Evolutionary conservation across 1,140 invertebrate species (phyloP).

Genomic region (Bombus confusus): DNA sequence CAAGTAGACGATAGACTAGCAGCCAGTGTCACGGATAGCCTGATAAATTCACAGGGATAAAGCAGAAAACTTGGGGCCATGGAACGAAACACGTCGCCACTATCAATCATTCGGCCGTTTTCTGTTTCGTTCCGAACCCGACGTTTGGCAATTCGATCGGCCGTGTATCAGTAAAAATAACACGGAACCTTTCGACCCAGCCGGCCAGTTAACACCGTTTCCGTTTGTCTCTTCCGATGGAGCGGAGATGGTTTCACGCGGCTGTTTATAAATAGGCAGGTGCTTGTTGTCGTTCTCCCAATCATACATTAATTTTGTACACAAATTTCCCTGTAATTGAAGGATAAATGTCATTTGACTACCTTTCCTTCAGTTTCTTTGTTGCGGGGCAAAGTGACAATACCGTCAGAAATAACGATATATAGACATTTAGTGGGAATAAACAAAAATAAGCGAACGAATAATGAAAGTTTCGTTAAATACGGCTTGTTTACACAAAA

Average conservation of each 20-base stretch:
- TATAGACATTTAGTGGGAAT: too few relatives aligned
- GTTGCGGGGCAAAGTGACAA: too few relatives aligned
- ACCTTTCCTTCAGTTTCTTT: too few relatives aligned
- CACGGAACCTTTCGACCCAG: neutral
- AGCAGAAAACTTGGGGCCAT: constrained; percentile 63
- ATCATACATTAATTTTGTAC: too few relatives aligned
- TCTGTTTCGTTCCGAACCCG: neutral
- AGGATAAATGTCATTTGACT: too few relatives aligned
- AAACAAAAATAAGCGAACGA: too few relatives aligned
- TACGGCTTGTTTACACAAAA: too few relatives aligned
- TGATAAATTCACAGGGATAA: constrained; percentile 71
- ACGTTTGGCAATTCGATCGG: neutral
- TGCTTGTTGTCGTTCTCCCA: neutral
- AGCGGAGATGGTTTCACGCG: neutral
- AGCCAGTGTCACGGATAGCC: constrained; percentile 37
- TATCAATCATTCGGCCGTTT: constrained; percentile 66
- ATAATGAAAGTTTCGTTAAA: too few relatives aligned
- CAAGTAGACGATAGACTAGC: constrained; percentile 35
- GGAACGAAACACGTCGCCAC: constrained; percentile 44
- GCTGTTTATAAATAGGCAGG: neutral
- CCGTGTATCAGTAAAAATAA: neutral
- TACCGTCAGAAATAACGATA: too few relatives aligned
- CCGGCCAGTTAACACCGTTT: neutral
- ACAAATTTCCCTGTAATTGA: too few relatives aligned
- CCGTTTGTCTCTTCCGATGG: neutral